Percentiles rank a stretch among this genome's conserved stretches.
These are phyloP conservation scores for Terebella lapidaria DNA, from an alignment of 2,888 invertebrate species.

Conservation along the genomic window DNA sequence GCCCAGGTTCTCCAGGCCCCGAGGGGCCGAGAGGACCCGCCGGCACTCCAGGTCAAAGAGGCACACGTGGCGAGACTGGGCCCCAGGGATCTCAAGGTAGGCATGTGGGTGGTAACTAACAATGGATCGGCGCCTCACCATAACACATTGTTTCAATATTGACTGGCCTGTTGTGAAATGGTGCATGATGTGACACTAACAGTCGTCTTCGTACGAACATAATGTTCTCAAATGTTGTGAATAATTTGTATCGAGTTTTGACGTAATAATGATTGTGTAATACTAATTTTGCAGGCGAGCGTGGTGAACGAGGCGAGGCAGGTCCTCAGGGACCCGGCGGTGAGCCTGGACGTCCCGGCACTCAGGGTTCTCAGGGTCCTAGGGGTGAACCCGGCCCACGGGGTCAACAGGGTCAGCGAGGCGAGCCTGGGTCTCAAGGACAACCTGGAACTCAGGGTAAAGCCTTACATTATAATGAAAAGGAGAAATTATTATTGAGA, in stretches of 20 bases:
- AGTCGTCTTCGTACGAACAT: too few species aligned
- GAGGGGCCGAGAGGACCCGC: constrained; percentile 7
- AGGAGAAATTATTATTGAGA: too few species aligned
- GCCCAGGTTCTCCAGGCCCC: constrained; percentile 11
- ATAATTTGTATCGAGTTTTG: too few species aligned
- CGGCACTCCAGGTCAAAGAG: constrained; percentile 59
- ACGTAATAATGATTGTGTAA: constrained; percentile 8
- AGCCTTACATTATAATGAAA: too few species aligned
- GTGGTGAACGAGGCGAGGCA: constrained; percentile 31
- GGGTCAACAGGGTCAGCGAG: constrained; percentile 2
- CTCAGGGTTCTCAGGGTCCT: constrained; percentile 10
- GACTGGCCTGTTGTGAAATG: too few species aligned
- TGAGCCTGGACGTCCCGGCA: constrained; percentile 15
- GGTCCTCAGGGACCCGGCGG: constrained; percentile 28
- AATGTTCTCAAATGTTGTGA: too few species aligned
- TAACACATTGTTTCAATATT: not conserved
- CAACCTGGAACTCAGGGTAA: too few species aligned
- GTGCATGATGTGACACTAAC: too few species aligned
- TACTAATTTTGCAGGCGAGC: constrained; percentile 26
- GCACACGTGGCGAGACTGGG: constrained; percentile 57
- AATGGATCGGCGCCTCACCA: not conserved
- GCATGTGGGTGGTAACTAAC: constrained; percentile 6
- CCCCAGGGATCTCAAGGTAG: constrained; percentile 11
- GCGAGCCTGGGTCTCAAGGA: constrained; percentile 5
- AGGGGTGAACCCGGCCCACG: constrained; percentile 11